Conservation (phyloP, 2,797 vertebrate species). For the Sebastiscus albofasciatus region DNA sequence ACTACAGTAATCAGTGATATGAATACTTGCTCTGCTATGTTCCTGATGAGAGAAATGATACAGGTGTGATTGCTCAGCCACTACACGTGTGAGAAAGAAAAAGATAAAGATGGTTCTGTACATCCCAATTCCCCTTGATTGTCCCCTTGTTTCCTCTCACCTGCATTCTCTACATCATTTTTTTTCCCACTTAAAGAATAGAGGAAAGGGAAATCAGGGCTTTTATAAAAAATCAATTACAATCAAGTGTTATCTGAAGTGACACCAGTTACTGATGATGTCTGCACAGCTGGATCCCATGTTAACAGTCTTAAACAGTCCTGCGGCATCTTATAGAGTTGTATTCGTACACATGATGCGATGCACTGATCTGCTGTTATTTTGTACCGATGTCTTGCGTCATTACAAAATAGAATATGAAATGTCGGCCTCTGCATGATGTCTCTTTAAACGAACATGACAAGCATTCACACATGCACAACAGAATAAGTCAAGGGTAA, state of each 20-base stretch:
- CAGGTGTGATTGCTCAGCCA: neutral
- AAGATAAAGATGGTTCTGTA: neutral
- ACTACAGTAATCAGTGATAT: neutral
- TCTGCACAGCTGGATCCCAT: neutral
- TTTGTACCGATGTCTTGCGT: too few relatives aligned
- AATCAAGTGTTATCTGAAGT: neutral
- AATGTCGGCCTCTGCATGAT: neutral
- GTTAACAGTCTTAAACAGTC: neutral
- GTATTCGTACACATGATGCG: neutral
- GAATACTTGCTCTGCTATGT: neutral
- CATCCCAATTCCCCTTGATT: neutral
- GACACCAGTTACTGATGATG: neutral
- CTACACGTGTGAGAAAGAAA: neutral
- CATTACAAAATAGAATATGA: neutral
- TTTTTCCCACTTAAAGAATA: neutral
- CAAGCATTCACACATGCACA: neutral
- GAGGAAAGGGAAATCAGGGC: neutral
- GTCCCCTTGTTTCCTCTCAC: neutral
- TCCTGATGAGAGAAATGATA: neutral
- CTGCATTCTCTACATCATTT: neutral
- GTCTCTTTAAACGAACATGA: neutral
- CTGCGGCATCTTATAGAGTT: neutral
- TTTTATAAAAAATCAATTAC: neutral
- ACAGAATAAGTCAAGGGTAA: neutral
- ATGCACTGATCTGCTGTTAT: too few relatives aligned